Percentiles rank a stretch among this genome's conserved stretches.
Conservation (phyloP, 2,797 vertebrate species). For the Limnodromus scolopaceus region DNA sequence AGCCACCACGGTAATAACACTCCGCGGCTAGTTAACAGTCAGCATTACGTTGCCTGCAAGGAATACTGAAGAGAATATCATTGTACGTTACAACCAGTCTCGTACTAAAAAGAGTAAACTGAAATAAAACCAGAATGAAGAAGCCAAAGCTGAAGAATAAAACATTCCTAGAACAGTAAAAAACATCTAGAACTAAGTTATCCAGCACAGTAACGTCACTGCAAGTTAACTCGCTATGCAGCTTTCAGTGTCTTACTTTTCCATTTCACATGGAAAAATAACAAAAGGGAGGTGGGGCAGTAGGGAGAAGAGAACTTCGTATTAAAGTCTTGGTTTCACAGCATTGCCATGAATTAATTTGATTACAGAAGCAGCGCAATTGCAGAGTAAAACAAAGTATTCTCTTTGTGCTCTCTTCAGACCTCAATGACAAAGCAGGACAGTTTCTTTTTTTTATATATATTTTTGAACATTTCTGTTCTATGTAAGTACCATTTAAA, state of each 20-base stretch:
- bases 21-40: conserved; percentile 14
- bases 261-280: not conserved
- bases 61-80: not conserved
- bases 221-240: not conserved
- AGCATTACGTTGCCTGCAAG: not conserved
- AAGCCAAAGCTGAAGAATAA: not conserved
- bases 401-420: not conserved
- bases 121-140: not conserved
- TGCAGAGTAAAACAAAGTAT: not conserved
- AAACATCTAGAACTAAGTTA: not conserved
- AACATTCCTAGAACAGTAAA: not conserved
- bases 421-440: not conserved
- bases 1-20: not conserved
- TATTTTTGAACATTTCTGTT: not conserved
- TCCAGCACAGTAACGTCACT: not conserved
- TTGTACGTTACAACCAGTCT: not conserved
- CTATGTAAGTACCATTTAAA: not conserved
- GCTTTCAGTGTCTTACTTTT: not conserved
- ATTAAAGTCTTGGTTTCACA: not conserved
- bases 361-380: not conserved
- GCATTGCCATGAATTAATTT: not conserved
- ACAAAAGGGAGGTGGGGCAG: not conserved
- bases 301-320: not conserved
- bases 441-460: too few relatives aligned
- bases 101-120: not conserved